Evolutionary conservation across 2,113 vertebrate genomes (phyloP).

Genomic region (Synchiropus splendidus): DNA sequence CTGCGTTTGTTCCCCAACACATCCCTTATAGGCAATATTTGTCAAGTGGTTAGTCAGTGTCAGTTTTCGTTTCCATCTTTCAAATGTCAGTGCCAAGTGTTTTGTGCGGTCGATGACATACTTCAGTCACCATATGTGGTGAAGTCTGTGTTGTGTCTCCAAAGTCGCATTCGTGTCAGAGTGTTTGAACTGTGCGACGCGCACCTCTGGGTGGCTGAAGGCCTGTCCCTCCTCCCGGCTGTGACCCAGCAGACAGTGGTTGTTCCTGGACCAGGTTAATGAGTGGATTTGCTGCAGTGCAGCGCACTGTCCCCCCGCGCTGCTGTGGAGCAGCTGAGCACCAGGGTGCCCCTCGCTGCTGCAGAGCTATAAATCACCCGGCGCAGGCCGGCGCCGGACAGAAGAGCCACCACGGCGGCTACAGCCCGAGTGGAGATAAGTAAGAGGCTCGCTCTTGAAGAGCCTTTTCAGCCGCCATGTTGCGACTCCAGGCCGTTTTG

Average conservation of each 20-base stretch:
- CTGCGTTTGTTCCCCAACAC: no score
- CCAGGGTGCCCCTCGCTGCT: constrained; percentile 57
- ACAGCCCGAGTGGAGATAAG: constrained; percentile 39
- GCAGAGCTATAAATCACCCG: constrained; percentile 73
- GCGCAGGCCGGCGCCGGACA: constrained; percentile 34
- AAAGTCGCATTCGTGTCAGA: no score
- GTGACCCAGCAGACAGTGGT: constrained; percentile 47
- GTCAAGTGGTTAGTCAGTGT: no score
- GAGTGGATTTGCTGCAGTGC: constrained; percentile 71
- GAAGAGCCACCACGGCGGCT: constrained; percentile 42
- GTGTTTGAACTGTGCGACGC: no score
- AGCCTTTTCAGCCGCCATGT: not conserved
- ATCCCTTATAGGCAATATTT: no score
- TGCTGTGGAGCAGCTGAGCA: constrained; percentile 67
- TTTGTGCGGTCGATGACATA: no score
- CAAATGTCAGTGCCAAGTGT: no score
- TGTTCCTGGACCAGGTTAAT: constrained; percentile 57
- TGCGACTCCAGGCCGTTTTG: constrained; percentile 13
- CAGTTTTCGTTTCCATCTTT: no score
- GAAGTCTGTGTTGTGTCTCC: no score
- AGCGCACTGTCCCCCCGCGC: constrained; percentile 59
- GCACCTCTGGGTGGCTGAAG: constrained; percentile 25
- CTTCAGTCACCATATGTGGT: no score
- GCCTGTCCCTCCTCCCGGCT: constrained; percentile 26
- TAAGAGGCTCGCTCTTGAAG: constrained; percentile 3